Evolutionary conservation across 2,797 vertebrate genomes (phyloP), one percentile per base, ranked within the genome.

Genomic region (Gobio occitaniae): DNA sequence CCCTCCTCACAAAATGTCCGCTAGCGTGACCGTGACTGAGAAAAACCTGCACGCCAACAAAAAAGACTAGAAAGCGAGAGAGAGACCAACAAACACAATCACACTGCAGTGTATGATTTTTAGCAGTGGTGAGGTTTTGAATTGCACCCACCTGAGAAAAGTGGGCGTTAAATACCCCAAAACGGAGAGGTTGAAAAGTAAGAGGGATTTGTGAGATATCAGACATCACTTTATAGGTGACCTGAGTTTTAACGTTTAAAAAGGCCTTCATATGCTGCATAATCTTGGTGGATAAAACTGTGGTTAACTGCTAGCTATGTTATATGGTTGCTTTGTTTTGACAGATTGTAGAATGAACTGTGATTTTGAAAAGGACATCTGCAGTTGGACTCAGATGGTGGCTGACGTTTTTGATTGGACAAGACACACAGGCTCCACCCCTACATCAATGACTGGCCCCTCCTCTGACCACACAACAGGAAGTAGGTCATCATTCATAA

Each of bases 341-440:
- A 7, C 69, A 95, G 94, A 83, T 50, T 95, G 91, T 72, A 75
- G 82, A 2, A 17, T 94, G 11, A 44, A 91, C 86, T 95, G 94
- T 87, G 82, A 92, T 86, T 94, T 94, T 90, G 93, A 94, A 19
- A 75, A 70, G 2, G 88, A 91, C 71, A 72, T 94, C 11, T 95
- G 94, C 88, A 71, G 87, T 15, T 96, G 95, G 95, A 90, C 29
- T 77, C 94, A 96, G 85, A 89, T 90, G 85, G 9, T 88, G 0
- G 93, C 93, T 7, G 94, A 95, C 77, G 92, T 88, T 83, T 94
- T 95, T 92, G 93, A 96, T 79, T 95, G 95, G 95, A 94, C 89
- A 36, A 92, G 93, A 91, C 88, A 91, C 25, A 92, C 66, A 77
- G 93, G 92, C 47, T 90, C 93, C 71, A 94, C 94, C 3, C 90